phyloP scores from a whole-genome alignment of 2,888 invertebrate genomes.

The Tetramorium bicarinatum region DNA sequence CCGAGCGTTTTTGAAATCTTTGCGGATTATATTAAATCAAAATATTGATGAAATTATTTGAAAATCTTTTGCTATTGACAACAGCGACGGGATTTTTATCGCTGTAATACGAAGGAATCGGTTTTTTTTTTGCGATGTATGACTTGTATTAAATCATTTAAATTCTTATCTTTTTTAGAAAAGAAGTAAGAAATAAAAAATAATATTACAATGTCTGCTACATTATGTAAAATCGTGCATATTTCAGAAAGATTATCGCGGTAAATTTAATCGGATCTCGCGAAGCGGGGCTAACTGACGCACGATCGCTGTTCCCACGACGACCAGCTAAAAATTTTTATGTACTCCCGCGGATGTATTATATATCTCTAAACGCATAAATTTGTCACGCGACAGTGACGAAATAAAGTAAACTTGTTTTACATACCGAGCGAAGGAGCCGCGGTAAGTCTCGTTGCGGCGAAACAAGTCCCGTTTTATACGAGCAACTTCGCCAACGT shows the following conservation, averaged over 20 bases:
- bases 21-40: background rate
- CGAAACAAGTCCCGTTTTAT: conserved; percentile 14
- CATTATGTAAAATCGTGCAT: background rate
- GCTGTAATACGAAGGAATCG: background rate
- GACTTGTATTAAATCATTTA: background rate
- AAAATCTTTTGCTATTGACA: background rate
- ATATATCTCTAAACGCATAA: background rate
- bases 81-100: background rate
- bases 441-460: background rate
- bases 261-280: background rate
- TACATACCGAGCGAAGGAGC: background rate
- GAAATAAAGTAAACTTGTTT: conserved; percentile 17
- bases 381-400: background rate
- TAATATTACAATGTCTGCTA: background rate
- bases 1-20: background rate
- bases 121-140: too few species aligned
- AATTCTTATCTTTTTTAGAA: background rate
- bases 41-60: background rate
- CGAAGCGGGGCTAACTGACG: background rate
- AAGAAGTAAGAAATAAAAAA: background rate
- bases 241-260: background rate
- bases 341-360: background rate
- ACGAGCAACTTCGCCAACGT: conserved; percentile 21
- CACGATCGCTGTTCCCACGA: background rate
- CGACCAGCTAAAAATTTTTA: background rate